These are phyloP conservation scores for Mionectes olivaceus DNA, from an alignment of 2,797 vertebrate genomes.

Conservation along the genomic window DNA sequence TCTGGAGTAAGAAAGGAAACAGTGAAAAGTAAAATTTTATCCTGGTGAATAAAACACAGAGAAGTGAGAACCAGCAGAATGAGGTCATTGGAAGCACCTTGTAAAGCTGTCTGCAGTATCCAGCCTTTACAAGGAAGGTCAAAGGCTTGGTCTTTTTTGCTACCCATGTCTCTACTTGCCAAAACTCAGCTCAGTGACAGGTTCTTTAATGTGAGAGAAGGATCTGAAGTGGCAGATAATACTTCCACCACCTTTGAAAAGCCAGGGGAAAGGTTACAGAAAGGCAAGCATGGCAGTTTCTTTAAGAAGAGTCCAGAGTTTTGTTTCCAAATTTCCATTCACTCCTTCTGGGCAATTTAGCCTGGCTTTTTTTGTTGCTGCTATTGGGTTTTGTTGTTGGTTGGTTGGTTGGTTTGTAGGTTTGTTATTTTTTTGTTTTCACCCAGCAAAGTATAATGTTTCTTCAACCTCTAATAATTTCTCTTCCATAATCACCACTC, in stretches of 20 bases:
- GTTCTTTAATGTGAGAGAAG: not conserved
- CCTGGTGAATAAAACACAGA: not conserved
- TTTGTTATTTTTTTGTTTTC: not conserved
- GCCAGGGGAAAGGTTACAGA: not conserved
- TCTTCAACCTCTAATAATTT: not conserved
- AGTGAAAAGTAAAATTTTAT: not conserved
- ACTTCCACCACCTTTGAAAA: not conserved
- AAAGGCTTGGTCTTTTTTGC: not conserved
- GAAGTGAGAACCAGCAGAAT: not conserved
- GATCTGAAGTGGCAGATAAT: not conserved
- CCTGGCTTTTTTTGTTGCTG: not conserved
- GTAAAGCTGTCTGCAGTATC: not conserved
- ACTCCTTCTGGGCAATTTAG: not conserved
- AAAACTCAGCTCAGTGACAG: not conserved
- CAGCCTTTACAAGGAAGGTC: not conserved
- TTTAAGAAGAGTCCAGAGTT: not conserved
- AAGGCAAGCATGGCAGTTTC: not conserved
- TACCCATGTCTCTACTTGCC: not conserved
- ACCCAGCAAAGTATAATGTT: not conserved
- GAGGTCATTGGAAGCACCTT: not conserved
- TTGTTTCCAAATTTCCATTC: not conserved
- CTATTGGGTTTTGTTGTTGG: not conserved
- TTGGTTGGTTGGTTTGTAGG: not conserved
- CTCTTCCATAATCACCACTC: not conserved
- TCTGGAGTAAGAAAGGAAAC: not conserved